Percentiles rank a stretch among this genome's conserved stretches.
phyloP scores from a whole-genome alignment of 2,888 invertebrate genomes.

The Cactoblastis cactorum region DNA sequence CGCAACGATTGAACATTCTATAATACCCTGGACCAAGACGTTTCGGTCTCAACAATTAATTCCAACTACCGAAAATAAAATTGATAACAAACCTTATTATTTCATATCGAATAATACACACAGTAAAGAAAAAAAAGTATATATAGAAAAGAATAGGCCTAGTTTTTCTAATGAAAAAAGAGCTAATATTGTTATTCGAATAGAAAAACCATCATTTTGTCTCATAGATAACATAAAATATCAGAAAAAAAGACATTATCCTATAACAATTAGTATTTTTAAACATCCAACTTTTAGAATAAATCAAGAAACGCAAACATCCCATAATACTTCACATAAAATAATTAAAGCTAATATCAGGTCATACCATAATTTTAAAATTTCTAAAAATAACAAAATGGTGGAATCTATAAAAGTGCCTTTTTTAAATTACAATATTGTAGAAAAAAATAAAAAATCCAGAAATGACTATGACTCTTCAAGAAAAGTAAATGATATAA shows the following conservation, averaged over 20 bases:
- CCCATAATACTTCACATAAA: not conserved
- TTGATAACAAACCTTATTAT: too few species aligned
- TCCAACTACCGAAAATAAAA: too few species aligned
- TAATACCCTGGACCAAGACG: too few species aligned
- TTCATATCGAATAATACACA: constrained; percentile 27
- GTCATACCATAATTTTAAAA: constrained; percentile 31
- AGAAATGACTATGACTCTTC: too few species aligned
- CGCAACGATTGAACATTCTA: too few species aligned
- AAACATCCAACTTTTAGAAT: not conserved
- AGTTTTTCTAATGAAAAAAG: constrained; percentile 19
- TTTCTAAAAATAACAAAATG: constrained; percentile 20
- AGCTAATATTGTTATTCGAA: constrained; percentile 15
- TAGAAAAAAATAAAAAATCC: too few species aligned
- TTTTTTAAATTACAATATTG: not conserved
- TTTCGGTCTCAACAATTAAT: too few species aligned
- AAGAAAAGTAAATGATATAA: too few species aligned
- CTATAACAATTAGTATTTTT: not conserved
- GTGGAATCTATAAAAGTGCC: not conserved
- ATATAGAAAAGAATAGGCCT: constrained; percentile 18
- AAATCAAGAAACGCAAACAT: constrained; percentile 4
- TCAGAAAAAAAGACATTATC: constrained; percentile 10
- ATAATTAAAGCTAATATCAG: constrained; percentile 19
- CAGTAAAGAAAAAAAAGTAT: too few species aligned
- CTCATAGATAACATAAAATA: constrained; percentile 14
- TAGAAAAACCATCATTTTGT: constrained; percentile 22